Conservation (phyloP, 2,888 invertebrate species). For the Epinotia bilunana region DNA sequence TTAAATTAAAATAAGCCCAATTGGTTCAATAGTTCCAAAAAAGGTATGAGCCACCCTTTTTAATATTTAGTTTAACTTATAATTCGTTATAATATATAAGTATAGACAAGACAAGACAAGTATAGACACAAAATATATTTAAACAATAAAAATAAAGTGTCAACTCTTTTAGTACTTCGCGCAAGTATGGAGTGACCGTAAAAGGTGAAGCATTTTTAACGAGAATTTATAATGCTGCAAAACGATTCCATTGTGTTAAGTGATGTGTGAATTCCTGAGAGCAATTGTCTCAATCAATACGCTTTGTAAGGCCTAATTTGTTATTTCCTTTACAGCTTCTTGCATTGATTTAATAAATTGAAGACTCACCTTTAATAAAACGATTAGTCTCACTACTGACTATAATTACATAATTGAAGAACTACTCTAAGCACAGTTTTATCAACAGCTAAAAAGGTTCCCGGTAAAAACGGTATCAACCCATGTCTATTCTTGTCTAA, state of each 20-base stretch:
- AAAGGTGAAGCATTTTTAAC: constrained; percentile 34
- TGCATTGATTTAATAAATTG: constrained; percentile 15
- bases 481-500: too few species aligned
- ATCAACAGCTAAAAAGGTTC: neutral
- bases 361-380: constrained; percentile 11
- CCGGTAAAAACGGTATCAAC: neutral
- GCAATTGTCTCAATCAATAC: constrained; percentile 42
- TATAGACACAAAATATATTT: neutral
- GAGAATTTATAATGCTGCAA: constrained; percentile 33
- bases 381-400: neutral
- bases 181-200: neutral
- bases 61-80: too few species aligned
- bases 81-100: too few species aligned
- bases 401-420: too few species aligned
- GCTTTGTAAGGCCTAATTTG: constrained; percentile 43
- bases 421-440: neutral
- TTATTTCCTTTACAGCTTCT: constrained; percentile 35
- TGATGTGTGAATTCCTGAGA: constrained; percentile 39
- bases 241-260: constrained; percentile 41
- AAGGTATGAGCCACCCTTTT: too few species aligned
- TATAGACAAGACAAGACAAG: too few species aligned
- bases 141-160: neutral
- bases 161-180: neutral
- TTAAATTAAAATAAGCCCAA: too few species aligned
- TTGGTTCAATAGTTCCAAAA: too few species aligned